These are phyloP conservation scores for Takifugu ocellatus DNA, from an alignment of 2,797 vertebrate species.

Conservation along the genomic window DNA sequence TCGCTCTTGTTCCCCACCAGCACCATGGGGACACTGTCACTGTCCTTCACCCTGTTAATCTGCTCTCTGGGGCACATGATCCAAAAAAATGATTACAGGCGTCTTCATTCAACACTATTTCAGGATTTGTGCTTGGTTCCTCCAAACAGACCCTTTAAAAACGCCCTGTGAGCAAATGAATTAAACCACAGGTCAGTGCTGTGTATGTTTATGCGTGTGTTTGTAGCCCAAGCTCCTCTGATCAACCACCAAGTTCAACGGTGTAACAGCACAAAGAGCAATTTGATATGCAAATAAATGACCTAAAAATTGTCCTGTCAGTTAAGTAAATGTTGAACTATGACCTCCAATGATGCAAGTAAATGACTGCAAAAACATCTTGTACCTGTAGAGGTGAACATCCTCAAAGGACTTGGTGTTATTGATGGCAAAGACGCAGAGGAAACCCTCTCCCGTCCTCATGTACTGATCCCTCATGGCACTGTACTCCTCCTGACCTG, in stretches of 20 bases:
- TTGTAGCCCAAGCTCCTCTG: no score
- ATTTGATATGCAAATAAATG: no score
- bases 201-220: no score
- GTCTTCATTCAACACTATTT: background rate
- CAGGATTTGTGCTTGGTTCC: background rate
- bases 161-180: no score
- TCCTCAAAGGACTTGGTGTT: conserved; percentile 87
- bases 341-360: no score
- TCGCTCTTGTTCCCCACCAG: conserved; percentile 82
- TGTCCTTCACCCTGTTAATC: conserved; percentile 83
- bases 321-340: no score
- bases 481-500: conserved; percentile 96
- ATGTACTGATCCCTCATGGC: conserved; percentile 90
- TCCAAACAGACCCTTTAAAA: no score
- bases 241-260: no score
- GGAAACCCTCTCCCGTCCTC: conserved; percentile 87
- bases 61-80: conserved; percentile 68
- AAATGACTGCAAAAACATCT: background rate
- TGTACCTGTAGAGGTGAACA: conserved; percentile 84
- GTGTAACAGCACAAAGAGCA: no score
- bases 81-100: background rate
- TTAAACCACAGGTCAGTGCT: no score
- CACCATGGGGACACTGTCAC: conserved; percentile 81
- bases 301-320: no score
- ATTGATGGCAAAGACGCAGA: conserved; percentile 89